Evolutionary conservation across 2,888 invertebrate genomes (phyloP).

Genomic region (Orthonevra nobilis): DNA sequence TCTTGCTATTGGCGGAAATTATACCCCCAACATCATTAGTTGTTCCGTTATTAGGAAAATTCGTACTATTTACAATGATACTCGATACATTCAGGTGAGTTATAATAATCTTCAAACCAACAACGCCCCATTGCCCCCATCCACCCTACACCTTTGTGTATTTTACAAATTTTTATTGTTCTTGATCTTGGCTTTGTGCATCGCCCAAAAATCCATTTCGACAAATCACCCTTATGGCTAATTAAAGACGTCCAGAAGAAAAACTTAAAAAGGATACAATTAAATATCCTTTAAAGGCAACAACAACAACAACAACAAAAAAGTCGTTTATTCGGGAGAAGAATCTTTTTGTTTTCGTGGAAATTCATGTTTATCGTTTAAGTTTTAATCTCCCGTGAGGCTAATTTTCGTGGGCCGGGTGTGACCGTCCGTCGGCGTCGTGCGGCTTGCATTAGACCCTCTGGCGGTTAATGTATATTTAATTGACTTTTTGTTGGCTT

Average conservation of each 20-base stretch:
- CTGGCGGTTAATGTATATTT: constrained; percentile 14
- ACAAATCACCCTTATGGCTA: constrained; percentile 30
- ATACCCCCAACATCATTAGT: constrained; percentile 95
- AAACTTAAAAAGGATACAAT: neutral
- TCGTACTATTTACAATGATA: constrained; percentile 97
- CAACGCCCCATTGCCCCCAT: too few relatives aligned
- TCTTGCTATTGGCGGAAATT: constrained; percentile 93
- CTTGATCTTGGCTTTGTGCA: neutral
- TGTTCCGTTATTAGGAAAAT: constrained; percentile 95
- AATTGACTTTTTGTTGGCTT: neutral
- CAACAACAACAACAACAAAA: neutral
- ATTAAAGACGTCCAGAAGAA: constrained; percentile 9
- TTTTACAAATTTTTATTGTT: too few relatives aligned
- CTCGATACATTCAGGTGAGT: constrained; percentile 94
- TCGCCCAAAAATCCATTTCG: constrained; percentile 9
- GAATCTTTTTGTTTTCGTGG: constrained; percentile 2
- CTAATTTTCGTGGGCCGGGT: neutral
- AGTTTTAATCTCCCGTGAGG: constrained; percentile 30
- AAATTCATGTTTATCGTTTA: constrained; percentile 29
- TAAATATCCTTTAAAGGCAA: neutral
- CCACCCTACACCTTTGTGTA: too few relatives aligned
- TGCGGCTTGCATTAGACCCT: constrained; percentile 9
- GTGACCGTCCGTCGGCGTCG: too few relatives aligned
- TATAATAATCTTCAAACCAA: too few relatives aligned
- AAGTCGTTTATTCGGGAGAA: neutral